Percentiles rank a stretch among this genome's conserved stretches.
phyloP scores from a whole-genome alignment of 2,888 invertebrate species.

The Dynastes maya region DNA sequence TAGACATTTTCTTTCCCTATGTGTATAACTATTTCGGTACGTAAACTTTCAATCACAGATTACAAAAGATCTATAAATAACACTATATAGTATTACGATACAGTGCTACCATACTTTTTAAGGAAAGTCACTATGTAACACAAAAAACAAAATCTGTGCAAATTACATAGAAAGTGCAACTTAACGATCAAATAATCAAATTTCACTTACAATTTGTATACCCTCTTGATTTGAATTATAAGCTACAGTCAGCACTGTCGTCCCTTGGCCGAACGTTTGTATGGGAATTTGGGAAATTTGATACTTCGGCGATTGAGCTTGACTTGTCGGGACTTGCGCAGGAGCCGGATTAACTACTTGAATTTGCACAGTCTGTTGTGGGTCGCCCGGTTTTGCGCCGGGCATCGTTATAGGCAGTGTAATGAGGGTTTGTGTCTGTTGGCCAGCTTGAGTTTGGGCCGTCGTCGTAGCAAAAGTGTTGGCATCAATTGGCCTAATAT shows the following conservation, averaged over 20 bases:
- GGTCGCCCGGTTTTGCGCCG: constrained; percentile 82
- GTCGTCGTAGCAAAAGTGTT: constrained; percentile 70
- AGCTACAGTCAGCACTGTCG: constrained; percentile 83
- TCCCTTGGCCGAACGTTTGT: constrained; percentile 81
- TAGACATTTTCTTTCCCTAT: too few species aligned
- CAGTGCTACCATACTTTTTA: neutral
- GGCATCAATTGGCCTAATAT: constrained; percentile 78
- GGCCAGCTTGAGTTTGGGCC: constrained; percentile 49
- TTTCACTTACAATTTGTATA: constrained; percentile 75
- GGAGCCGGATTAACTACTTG: constrained; percentile 72
- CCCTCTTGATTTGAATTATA: constrained; percentile 77
- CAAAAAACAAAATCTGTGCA: too few species aligned
- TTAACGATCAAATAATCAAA: neutral
- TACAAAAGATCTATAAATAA: too few species aligned
- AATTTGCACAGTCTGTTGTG: constrained; percentile 85
- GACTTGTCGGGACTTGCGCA: constrained; percentile 64
- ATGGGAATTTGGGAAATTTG: constrained; percentile 83
- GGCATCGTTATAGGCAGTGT: constrained; percentile 86
- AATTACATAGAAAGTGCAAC: neutral
- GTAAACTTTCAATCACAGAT: too few species aligned
- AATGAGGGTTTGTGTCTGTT: constrained; percentile 78
- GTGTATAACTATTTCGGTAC: too few species aligned
- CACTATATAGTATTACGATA: too few species aligned
- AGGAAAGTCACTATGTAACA: too few species aligned
- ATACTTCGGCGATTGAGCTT: constrained; percentile 79